phyloP scores from a whole-genome alignment of 1,140 invertebrate genomes.

The Melipona quadrifasciata region DNA sequence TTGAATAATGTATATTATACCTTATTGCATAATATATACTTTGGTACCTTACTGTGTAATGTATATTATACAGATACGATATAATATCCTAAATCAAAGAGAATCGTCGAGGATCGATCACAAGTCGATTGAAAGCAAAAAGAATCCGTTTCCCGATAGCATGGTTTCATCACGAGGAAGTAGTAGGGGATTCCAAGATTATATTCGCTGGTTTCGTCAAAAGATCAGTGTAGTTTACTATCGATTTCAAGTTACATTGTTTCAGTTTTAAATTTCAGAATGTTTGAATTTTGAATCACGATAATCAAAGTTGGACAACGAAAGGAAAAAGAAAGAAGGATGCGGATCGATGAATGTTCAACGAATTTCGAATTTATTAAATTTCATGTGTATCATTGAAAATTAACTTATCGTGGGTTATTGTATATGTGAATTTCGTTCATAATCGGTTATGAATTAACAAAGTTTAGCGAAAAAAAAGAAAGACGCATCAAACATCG shows the following conservation, averaged over 20 bases:
- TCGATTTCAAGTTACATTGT: conserved; percentile 39
- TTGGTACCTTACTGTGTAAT: too few relatives aligned
- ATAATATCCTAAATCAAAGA: not conserved
- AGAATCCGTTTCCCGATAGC: conserved; percentile 46
- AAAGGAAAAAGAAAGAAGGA: too few relatives aligned
- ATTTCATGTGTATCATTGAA: not conserved
- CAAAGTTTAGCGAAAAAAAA: not conserved
- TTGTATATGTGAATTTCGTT: not conserved
- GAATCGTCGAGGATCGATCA: not conserved
- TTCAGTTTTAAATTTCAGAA: conserved; percentile 6
- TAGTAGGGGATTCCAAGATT: conserved; percentile 75
- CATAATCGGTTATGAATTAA: not conserved
- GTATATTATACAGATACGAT: not conserved
- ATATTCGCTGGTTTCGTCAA: conserved; percentile 68
- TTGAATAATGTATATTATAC: too few relatives aligned
- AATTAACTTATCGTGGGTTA: not conserved
- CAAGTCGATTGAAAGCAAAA: not conserved
- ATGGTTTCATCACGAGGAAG: conserved; percentile 65
- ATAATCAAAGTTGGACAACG: not conserved
- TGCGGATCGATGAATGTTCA: not conserved
- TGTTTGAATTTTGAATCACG: not conserved
- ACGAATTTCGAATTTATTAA: not conserved
- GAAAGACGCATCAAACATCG: not conserved
- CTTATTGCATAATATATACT: too few relatives aligned
- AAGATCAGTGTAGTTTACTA: conserved; percentile 63